Evolutionary conservation across 2,797 vertebrate genomes (phyloP).

Genomic region (Falco rusticolus): DNA sequence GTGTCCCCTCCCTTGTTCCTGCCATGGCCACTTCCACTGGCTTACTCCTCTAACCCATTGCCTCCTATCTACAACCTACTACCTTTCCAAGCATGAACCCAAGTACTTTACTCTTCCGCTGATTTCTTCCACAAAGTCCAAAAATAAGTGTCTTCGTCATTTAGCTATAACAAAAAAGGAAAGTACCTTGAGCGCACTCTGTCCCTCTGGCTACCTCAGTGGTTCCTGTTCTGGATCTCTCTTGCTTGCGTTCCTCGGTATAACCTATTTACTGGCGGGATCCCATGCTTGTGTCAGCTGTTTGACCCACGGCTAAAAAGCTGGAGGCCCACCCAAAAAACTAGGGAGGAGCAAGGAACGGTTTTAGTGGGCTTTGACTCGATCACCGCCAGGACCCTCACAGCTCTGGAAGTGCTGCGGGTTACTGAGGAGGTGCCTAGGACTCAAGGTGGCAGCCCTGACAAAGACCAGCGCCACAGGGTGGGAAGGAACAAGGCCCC

Average conservation of each 20-base stretch:
- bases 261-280: background rate
- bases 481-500: background rate
- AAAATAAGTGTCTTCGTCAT: background rate
- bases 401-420: background rate
- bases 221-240: background rate
- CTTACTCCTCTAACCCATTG: background rate
- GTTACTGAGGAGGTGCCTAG: background rate
- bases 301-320: background rate
- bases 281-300: background rate
- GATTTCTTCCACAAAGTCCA: background rate
- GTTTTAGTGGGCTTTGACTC: background rate
- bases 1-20: background rate
- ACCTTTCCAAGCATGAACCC: background rate
- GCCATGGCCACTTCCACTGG: background rate
- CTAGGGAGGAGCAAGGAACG: background rate
- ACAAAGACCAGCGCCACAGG: background rate
- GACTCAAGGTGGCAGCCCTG: background rate
- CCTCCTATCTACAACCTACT: background rate
- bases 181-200: background rate
- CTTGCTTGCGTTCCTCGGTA: background rate
- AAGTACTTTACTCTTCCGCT: background rate
- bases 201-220: background rate
- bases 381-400: background rate
- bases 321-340: background rate
- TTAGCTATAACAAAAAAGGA: background rate